Evolutionary conservation across 2,113 vertebrate species (phyloP), one percentile per base, ranked within the genome.

Genomic region (Takifugu bimaculatus): DNA sequence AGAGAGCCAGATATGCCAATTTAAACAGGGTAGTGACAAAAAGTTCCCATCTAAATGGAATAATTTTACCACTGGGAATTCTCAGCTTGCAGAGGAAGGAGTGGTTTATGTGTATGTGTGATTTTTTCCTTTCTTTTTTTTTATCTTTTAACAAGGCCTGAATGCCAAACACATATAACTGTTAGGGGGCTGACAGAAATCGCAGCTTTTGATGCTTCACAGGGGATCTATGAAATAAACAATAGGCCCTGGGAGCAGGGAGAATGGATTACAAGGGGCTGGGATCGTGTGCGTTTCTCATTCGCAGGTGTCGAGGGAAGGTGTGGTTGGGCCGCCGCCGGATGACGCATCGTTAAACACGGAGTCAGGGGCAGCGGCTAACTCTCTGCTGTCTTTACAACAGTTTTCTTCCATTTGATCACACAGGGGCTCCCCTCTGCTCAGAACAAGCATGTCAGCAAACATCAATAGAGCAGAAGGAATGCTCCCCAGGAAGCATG

Each of bases 61-160:
- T 96, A 94, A 96, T 96, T 96, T 95, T 93, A 94, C 94, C 92
- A 94, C 91, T 91, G 94, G 94, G 94, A 95, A 95, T 95, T 94
- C 93, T 94, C 90, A 90, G 89, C 92, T 92, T 92, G 92, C 86
- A 91, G 88, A 87, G 81, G 77, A 90, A 87, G 75, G 84, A 83
- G 92, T 85, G 81, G 52, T 44, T 39, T 68, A 55, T 39, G 42
- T 69, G 83, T 87, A 86, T 78, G 82, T 79, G 90, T 85, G 85
- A 86, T 78, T 88, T 85, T 85, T 54, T 55, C 50, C 43, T 52
- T 51, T 70, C 80, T 89, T 88, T 62, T 63, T 86, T 85, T 56
- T 63, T 68, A 80, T 93, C 90, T 93, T 94, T 94, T 95, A 96
- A 96, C 93, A 95, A 95, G 93, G 93, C 85, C 91, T 93, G 93